Base-by-base conservation (phyloP, 2,888 invertebrate species). In the Microdon myrmicae region DNA sequence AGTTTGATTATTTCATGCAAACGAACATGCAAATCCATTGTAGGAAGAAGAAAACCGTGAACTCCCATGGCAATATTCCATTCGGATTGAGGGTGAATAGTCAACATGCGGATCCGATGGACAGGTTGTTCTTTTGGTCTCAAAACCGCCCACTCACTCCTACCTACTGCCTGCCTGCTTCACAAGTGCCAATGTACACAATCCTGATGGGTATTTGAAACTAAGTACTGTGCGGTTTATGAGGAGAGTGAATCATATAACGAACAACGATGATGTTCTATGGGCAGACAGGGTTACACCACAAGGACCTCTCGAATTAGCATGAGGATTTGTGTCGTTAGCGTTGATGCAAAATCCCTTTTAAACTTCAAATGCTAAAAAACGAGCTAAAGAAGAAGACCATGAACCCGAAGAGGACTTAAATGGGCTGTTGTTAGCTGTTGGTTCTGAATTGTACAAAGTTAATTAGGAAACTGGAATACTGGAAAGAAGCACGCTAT, bases 151-250 rank as follows among this genome's bases (percentile, higher is more conserved):
- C n/a, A n/a, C n/a, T n/a, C n/a, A n/a, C n/a, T n/a, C n/a, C n/a
- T n/a, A n/a, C n/a, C n/a, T n/a, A n/a, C n/a, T n/a, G n/a, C n/a
- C n/a, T n/a, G n/a, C n/a, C n/a, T n/a, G n/a, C 45, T 64, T 58
- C 58, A 32, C 37, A 58, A 64, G 58, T 64, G 58, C 45, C 64
- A 64, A 53, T 58, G 64, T 58, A 58, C 64, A 64, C 58, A 58
- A 58, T 56, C 58, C 64, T 64, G 64, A 64, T 64, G 64, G 64
- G 64, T 58, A 64, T 64, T 58, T 64, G 64, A 64, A 64, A 58
- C 64, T 64, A 64, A 64, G 64, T 64, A 64, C 64, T 43, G 31
- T 64, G 64, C 53, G 64, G 64, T 64, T 64, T 64, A 64, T 53
- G 58, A 64, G 58, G 37, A 58, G 51, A 37, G 58, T 58, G 51